Evolutionary conservation across 2,888 invertebrate species (phyloP).

Genomic region (Drosophila helvetica): DNA sequence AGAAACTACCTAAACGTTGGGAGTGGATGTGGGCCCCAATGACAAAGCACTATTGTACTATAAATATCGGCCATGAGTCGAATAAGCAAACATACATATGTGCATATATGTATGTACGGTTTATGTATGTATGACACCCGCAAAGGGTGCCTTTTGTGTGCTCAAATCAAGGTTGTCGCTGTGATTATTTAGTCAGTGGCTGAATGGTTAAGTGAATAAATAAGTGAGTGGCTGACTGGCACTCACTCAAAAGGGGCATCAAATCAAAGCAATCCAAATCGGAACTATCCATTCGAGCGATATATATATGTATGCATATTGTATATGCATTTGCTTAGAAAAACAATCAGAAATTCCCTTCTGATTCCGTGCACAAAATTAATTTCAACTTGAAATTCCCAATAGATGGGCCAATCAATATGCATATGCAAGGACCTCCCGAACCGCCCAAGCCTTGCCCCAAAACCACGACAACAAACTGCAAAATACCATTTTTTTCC

Average conservation of each 20-base stretch:
- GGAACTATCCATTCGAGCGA: background rate
- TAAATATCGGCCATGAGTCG: slow-evolving; percentile 37
- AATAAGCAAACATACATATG: background rate
- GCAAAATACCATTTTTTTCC: slow-evolving; percentile 38
- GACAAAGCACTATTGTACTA: slow-evolving; percentile 49
- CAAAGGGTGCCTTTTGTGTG: background rate
- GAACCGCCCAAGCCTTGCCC: background rate
- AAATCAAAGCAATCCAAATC: background rate
- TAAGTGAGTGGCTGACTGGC: too few relatives aligned
- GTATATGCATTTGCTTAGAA: slow-evolving; percentile 5
- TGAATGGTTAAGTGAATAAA: slow-evolving; percentile 15
- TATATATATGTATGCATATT: background rate
- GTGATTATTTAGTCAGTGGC: slow-evolving; percentile 35
- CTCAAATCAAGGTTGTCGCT: slow-evolving; percentile 50
- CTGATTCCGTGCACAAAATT: slow-evolving; percentile 17
- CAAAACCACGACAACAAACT: slow-evolving; percentile 27
- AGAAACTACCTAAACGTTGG: slow-evolving; percentile 51
- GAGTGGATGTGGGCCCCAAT: slow-evolving; percentile 36
- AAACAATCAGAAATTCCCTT: slow-evolving; percentile 11
- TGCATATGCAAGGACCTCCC: slow-evolving; percentile 16
- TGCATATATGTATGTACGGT: slow-evolving; percentile 3
- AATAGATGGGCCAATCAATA: slow-evolving; percentile 27
- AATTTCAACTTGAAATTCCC: slow-evolving; percentile 26
- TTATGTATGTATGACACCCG: background rate
- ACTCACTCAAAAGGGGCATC: too few relatives aligned